Conservation (phyloP, 2,888 invertebrate genomes). For the Microplitis deprimator region DNA sequence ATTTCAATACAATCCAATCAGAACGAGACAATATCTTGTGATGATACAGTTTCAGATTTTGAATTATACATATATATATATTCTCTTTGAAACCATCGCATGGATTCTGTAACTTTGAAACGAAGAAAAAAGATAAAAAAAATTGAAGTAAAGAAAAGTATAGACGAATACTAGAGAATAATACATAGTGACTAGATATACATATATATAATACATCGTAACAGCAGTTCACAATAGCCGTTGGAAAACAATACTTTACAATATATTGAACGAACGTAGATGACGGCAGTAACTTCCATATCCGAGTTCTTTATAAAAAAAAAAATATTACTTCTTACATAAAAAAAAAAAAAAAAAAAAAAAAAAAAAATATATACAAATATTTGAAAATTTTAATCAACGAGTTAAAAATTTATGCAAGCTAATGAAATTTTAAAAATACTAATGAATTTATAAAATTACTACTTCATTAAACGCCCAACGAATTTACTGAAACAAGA, state of each 20-base stretch:
- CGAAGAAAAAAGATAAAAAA: neutral
- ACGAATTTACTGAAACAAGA: neutral
- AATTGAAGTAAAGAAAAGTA: neutral
- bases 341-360: neutral
- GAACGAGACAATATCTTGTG: neutral
- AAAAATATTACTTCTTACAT: neutral
- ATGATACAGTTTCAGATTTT: neutral
- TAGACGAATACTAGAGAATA: neutral
- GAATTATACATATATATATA: neutral
- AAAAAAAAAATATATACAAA: neutral
- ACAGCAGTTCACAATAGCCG: neutral
- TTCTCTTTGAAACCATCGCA: neutral
- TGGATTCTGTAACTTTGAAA: neutral
- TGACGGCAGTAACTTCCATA: neutral
- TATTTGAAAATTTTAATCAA: neutral
- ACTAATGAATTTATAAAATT: neutral
- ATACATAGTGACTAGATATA: neutral
- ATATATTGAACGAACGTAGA: neutral
- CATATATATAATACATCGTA: neutral
- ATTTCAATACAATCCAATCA: neutral
- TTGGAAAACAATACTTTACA: neutral
- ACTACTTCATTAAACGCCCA: constrained; percentile 1
- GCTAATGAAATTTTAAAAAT: neutral
- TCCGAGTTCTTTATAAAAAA: neutral
- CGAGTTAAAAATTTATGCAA: neutral